These are phyloP conservation scores for Manduca sexta DNA, from an alignment of 1,140 invertebrate genomes.

Conservation along the genomic window DNA sequence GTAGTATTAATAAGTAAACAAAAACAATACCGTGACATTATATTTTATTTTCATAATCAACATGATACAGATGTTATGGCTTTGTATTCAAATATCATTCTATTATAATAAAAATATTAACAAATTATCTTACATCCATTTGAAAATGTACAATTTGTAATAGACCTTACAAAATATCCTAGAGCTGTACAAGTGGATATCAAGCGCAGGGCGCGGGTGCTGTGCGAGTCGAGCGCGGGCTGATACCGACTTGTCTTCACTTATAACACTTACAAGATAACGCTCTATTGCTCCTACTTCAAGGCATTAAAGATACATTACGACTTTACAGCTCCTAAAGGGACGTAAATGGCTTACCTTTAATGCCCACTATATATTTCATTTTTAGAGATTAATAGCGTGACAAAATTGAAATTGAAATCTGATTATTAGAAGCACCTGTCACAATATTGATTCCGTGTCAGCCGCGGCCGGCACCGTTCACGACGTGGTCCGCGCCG, in stretches of 20 bases:
- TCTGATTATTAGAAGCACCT: constrained; percentile 20
- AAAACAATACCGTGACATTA: constrained; percentile 14
- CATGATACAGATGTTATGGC: constrained; percentile 71
- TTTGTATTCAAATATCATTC: constrained; percentile 64
- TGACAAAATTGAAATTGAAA: constrained; percentile 19
- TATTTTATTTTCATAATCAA: constrained; percentile 69
- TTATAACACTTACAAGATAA: constrained; percentile 44
- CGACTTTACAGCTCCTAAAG: constrained; percentile 19
- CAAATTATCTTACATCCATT: constrained; percentile 71
- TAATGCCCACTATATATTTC: constrained; percentile 23
- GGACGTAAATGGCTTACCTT: constrained; percentile 19
- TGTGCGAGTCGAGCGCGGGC: constrained; percentile 11
- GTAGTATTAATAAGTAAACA: background rate
- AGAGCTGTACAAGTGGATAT: constrained; percentile 39
- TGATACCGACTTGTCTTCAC: constrained; percentile 37
- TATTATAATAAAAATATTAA: constrained; percentile 72
- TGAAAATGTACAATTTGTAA: constrained; percentile 70
- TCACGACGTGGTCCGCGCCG: too few species aligned
- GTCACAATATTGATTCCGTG: background rate
- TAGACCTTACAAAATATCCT: constrained; percentile 67
- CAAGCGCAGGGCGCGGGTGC: constrained; percentile 21
- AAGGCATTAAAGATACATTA: constrained; percentile 38
- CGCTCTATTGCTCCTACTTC: constrained; percentile 39
- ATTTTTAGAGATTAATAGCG: constrained; percentile 20
- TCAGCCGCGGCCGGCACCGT: too few species aligned